phyloP scores from a whole-genome alignment of 2,888 invertebrate species.

The Erebia aethiops region DNA sequence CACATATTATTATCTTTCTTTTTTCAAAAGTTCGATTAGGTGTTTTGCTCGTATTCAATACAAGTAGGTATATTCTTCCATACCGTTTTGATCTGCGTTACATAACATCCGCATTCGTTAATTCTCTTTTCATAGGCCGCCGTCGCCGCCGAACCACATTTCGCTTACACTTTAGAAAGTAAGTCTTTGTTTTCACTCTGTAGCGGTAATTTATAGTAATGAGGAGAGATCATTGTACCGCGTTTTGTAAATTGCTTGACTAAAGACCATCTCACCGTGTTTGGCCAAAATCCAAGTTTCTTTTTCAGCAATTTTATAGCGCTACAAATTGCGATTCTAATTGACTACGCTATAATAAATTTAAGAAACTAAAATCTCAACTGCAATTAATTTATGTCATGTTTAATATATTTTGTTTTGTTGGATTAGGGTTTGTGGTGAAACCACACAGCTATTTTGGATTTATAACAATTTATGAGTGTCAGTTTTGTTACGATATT shows the following conservation, averaged over 20 bases:
- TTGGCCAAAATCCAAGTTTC: conserved; percentile 61
- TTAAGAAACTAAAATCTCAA: conserved; percentile 18
- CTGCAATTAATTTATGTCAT: conserved; percentile 17
- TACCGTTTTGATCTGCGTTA: conserved; percentile 41
- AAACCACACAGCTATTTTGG: background rate
- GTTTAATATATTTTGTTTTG: conserved; percentile 8
- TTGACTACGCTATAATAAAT: conserved; percentile 32
- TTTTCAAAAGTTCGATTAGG: conserved; percentile 7
- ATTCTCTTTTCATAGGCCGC: conserved; percentile 45
- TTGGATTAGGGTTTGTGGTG: conserved; percentile 6
- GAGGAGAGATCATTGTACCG: conserved; percentile 72
- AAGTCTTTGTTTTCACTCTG: conserved; percentile 77
- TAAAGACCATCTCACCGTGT: conserved; percentile 54
- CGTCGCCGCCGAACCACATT: conserved; percentile 54
- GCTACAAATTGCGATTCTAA: conserved; percentile 40
- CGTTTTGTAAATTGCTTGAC: conserved; percentile 65
- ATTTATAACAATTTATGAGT: background rate
- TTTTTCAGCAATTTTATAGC: conserved; percentile 44
- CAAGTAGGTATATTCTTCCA: background rate
- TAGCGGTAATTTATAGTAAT: conserved; percentile 70
- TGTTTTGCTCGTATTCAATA: background rate
- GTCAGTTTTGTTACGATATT: background rate
- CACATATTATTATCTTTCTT: conserved; percentile 2
- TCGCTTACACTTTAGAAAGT: conserved; percentile 75
- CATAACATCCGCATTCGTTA: conserved; percentile 67